Evolutionary conservation across 2,888 invertebrate genomes (phyloP).

Genomic region (Caenorhabditis drosophilae): DNA sequence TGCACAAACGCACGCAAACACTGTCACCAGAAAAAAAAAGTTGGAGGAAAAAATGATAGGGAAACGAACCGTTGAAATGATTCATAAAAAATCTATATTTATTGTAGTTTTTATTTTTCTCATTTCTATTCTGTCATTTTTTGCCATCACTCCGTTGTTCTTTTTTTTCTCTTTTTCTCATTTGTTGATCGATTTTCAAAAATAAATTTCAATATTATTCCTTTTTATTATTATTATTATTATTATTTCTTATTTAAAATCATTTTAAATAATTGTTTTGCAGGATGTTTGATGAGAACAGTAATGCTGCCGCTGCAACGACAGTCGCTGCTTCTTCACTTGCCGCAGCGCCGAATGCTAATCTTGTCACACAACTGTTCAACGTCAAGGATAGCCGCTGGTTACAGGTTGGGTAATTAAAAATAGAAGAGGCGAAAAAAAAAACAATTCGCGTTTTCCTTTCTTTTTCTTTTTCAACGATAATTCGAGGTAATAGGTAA

Average conservation of each 20-base stretch:
- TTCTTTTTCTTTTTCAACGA: no score
- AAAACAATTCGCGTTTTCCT: no score
- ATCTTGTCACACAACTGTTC: conserved; percentile 78
- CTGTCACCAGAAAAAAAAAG: no score
- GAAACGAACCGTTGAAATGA: no score
- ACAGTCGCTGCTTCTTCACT: conserved; percentile 52
- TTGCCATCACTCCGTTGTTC: not conserved
- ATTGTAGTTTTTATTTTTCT: no score
- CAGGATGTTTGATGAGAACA: conserved; percentile 65
- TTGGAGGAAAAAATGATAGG: no score
- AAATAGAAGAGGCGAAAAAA: no score
- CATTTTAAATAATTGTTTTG: no score
- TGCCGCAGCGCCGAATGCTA: conserved; percentile 46
- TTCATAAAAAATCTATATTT: no score
- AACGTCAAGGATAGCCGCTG: conserved; percentile 99
- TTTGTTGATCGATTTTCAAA: not conserved
- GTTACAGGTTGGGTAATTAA: conserved; percentile 77
- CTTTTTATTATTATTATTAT: not conserved
- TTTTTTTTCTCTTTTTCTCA: not conserved
- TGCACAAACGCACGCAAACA: no score
- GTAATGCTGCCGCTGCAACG: conserved; percentile 54
- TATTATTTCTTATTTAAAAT: no score
- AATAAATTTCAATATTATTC: not conserved
- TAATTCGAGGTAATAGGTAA: no score
- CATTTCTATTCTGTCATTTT: not conserved